Percentiles rank a stretch among this genome's conserved stretches.
Evolutionary conservation across 1,140 invertebrate genomes (phyloP).

Genomic region (Vanessa tameamea): DNA sequence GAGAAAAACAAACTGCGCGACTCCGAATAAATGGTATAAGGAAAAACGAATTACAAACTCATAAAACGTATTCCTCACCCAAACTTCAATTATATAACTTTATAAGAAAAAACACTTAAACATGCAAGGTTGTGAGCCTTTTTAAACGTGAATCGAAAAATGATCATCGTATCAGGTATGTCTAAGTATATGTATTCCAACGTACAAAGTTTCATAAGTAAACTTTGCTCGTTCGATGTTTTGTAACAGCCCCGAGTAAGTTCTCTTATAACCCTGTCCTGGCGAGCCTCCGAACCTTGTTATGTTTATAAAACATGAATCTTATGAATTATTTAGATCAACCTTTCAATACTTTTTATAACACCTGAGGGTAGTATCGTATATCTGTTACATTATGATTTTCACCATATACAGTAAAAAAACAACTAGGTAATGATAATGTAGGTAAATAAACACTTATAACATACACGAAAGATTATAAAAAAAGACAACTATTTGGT

Average conservation of each 20-base stretch:
- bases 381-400: neutral
- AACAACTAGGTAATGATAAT: too few relatives aligned
- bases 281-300: slow-evolving; percentile 15
- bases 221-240: slow-evolving; percentile 44
- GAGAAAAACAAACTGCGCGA: too few relatives aligned
- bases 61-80: too few relatives aligned
- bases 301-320: slow-evolving; percentile 21
- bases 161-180: slow-evolving; percentile 25
- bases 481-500: too few relatives aligned
- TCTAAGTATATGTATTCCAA: slow-evolving; percentile 29
- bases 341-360: neutral
- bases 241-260: slow-evolving; percentile 31
- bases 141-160: neutral
- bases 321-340: slow-evolving; percentile 28
- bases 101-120: slow-evolving; percentile 29
- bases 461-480: too few relatives aligned
- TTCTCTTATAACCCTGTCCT: slow-evolving; percentile 36
- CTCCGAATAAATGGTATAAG: too few relatives aligned
- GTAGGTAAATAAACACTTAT: too few relatives aligned
- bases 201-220: slow-evolving; percentile 43
- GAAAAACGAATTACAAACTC: too few relatives aligned
- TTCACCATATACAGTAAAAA: too few relatives aligned
- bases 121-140: neutral
- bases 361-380: neutral
- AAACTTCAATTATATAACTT: too few relatives aligned